Percentiles rank a stretch among this genome's conserved stretches.
These are phyloP conservation scores for Dexiosoma caninum DNA, from an alignment of 2,888 invertebrate genomes.

Conservation along the genomic window DNA sequence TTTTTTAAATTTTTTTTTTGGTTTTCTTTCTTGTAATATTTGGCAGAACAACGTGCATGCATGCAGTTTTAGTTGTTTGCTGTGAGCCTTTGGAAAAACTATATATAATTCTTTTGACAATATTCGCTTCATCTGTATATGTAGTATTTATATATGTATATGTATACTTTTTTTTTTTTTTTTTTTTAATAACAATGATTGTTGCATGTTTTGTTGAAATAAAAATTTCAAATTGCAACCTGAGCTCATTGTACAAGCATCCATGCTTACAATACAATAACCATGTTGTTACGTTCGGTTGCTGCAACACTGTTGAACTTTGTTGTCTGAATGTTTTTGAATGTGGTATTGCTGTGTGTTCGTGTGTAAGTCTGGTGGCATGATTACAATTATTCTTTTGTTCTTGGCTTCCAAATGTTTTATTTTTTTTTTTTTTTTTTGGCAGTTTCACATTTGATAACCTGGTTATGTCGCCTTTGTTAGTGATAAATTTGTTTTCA, in stretches of 20 bases:
- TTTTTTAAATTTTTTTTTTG: background rate
- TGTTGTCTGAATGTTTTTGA: constrained; percentile 26
- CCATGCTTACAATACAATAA: background rate
- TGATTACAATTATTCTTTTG: constrained; percentile 51
- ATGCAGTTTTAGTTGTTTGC: background rate
- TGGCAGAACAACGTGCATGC: constrained; percentile 19
- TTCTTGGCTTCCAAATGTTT: constrained; percentile 21
- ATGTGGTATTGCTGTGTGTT: background rate
- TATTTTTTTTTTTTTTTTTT: constrained; percentile 16
- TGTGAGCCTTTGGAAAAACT: background rate
- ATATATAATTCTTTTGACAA: background rate
- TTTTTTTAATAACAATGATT: constrained; percentile 32
- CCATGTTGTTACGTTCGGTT: background rate
- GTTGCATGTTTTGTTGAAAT: constrained; percentile 59
- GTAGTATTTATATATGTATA: background rate
- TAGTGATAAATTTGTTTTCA: constrained; percentile 59
- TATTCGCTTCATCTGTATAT: background rate
- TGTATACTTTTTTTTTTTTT: background rate
- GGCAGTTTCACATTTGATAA: constrained; percentile 51
- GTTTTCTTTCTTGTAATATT: background rate
- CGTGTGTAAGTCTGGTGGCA: constrained; percentile 17
- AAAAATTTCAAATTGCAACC: constrained; percentile 56
- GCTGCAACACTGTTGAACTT: constrained; percentile 43
- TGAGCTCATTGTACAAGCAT: constrained; percentile 45
- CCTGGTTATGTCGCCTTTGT: constrained; percentile 57